These are phyloP conservation scores for Poeciliopsis paucimaculata DNA, from an alignment of 2,797 vertebrate genomes.

Conservation along the genomic window DNA sequence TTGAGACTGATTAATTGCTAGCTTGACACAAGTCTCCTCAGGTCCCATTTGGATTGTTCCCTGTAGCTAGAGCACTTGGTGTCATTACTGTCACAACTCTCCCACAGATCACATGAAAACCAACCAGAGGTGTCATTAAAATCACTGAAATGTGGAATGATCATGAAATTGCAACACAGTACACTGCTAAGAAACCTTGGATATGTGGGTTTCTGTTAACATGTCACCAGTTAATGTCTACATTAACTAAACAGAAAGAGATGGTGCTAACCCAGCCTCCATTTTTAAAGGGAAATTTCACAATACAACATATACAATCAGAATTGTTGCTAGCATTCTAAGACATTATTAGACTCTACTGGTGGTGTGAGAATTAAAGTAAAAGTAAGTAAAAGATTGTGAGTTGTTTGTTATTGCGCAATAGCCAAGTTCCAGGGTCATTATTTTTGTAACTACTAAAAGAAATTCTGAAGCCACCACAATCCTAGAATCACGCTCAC, in stretches of 20 bases:
- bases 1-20: conserved; percentile 71
- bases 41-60: conserved; percentile 70
- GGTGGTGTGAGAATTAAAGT: too few species aligned
- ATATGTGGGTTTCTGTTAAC: background rate
- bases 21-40: conserved; percentile 64
- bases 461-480: too few species aligned
- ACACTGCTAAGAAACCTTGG: background rate
- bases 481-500: too few species aligned
- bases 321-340: background rate
- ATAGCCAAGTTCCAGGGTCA: too few species aligned
- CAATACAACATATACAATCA: background rate
- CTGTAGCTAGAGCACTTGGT: too few species aligned
- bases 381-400: too few species aligned
- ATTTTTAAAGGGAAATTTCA: background rate
- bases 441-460: too few species aligned
- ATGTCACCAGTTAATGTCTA: background rate
- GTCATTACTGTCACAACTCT: conserved; percentile 41
- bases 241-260: background rate
- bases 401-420: too few species aligned
- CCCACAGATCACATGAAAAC: background rate
- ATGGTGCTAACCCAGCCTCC: background rate
- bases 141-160: background rate
- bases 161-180: background rate
- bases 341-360: background rate
- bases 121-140: background rate